Evolutionary conservation across 2,113 vertebrate species (phyloP).

Genomic region (Lamprotornis superbus): DNA sequence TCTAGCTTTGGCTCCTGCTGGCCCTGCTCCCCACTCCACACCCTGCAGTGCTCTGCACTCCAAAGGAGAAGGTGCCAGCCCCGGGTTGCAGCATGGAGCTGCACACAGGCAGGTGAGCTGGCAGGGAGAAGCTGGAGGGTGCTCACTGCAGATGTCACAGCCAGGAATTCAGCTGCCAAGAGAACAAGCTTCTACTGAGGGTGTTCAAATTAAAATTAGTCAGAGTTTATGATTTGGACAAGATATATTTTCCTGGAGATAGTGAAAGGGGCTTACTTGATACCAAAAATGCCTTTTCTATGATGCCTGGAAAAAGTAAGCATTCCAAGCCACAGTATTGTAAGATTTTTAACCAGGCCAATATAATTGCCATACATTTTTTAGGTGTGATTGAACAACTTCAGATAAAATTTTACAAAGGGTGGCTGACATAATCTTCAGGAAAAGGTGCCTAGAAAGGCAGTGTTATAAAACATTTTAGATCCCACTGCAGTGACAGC

Average conservation of each 20-base stretch:
- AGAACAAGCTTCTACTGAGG: background rate
- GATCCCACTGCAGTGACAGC: background rate
- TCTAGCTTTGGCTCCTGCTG: background rate
- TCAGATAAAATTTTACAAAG: background rate
- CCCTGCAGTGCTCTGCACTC: fast-evolving
- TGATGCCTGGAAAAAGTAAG: background rate
- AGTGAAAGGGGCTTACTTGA: background rate
- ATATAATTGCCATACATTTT: background rate
- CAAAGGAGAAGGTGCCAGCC: background rate
- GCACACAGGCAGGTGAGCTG: background rate
- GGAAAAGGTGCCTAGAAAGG: background rate
- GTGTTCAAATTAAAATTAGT: slow-evolving; percentile 4
- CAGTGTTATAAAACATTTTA: background rate
- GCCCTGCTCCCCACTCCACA: background rate
- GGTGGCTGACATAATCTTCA: background rate
- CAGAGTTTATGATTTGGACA: background rate
- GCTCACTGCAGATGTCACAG: background rate
- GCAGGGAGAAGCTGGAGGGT: background rate
- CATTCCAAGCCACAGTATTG: background rate
- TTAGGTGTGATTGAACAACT: background rate
- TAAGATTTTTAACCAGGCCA: background rate
- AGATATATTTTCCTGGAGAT: background rate
- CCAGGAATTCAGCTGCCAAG: background rate
- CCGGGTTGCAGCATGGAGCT: background rate
- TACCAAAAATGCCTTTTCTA: background rate